Percentiles rank a stretch among this genome's conserved stretches.
phyloP scores from a whole-genome alignment of 2,797 vertebrate species.

The Poliocrania exsul region DNA sequence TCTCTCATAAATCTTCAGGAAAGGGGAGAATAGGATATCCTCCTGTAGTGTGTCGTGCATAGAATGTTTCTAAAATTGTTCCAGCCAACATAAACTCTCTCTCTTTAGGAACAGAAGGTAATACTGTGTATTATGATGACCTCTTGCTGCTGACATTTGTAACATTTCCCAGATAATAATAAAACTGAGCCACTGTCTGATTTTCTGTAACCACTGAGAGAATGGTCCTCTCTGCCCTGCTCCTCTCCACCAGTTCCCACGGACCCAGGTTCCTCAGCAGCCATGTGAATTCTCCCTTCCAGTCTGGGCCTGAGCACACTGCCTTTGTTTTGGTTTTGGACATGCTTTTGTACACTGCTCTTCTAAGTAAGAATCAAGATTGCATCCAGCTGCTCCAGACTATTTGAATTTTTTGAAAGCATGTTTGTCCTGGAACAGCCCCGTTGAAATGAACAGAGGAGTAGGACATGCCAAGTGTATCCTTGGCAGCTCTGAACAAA shows the following conservation, averaged over 20 bases:
- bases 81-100: neutral
- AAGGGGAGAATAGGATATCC: neutral
- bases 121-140: neutral
- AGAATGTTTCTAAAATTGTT: neutral
- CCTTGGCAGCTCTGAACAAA: constrained; percentile 30
- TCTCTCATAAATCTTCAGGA: neutral
- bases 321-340: constrained; percentile 4
- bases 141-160: neutral
- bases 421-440: constrained; percentile 32
- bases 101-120: neutral
- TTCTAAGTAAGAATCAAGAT: constrained; percentile 27
- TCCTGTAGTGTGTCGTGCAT: neutral
- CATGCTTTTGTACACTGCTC: neutral
- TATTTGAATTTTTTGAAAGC: constrained; percentile 33
- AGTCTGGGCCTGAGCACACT: neutral
- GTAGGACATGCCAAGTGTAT: constrained; percentile 19
- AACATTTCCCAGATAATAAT: neutral
- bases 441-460: neutral
- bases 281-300: neutral
- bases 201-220: neutral
- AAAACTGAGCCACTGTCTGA: neutral
- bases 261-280: neutral
- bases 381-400: constrained; percentile 47
- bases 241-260: neutral
- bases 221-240: neutral